Evolutionary conservation across 2,888 invertebrate species (phyloP), one percentile per base, ranked within the genome.

Genomic region (Stenichneumon culpator): DNA sequence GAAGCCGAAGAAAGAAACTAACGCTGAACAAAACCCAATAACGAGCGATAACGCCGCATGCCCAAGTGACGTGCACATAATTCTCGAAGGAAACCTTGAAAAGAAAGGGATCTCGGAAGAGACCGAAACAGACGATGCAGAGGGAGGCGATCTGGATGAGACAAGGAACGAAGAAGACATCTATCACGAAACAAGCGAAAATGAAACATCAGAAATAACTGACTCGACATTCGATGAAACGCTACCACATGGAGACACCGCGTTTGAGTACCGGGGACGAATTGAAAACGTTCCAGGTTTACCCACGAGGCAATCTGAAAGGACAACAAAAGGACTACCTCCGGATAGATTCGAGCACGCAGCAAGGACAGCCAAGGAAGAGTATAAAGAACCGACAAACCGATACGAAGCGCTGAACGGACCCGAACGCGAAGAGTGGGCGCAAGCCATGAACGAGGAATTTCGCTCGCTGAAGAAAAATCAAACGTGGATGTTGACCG

Each of bases 251-350:
- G 50, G 50, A 50, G 50, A 50, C 50, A 11, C 9, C 11, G 11
- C 50, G 4, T 50, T 50, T 3, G 50, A 50, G n/a, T 50, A 50
- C 50, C 9, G 4, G 3, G 50, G 50, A 50, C 50, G 16, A n/a
- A 4, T 11, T 3, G 50, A 50, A n/a, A 11, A 50, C 16, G 11
- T 50, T 50, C 4, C 16, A n/a, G n/a, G 11, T 5, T n/a, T 50
- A 5, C 50, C 50, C 16, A 14, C n/a, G 50, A 50, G 50, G 16
- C 50, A 50, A 50, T 73, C 83, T 7, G 74, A 67, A 1, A 63
- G 80, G 63, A 28, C 5, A 65, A 80, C 52, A 28, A 80, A 52
- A 65, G 77, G 81, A 36, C 47, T 39, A 72, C 78, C 84, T 14
- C 83, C 83, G 0, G 77, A 81, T 7, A 70, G 77, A 68, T 81